Evolutionary conservation across 2,797 vertebrate genomes (phyloP).

Genomic region (Acridotheres tristis): DNA sequence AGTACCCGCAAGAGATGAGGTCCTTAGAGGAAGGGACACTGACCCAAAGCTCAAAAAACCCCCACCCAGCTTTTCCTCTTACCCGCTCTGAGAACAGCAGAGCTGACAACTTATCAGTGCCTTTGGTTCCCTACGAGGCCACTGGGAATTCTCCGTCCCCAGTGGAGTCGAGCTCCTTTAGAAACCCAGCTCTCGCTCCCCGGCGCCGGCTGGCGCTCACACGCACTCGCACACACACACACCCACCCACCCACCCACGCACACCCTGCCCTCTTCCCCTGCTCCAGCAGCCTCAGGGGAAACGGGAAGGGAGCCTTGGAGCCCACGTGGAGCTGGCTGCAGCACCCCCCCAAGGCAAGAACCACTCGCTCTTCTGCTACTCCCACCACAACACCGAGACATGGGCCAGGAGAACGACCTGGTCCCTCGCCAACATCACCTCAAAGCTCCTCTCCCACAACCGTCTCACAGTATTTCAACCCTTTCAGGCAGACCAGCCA

Average conservation of each 20-base stretch:
- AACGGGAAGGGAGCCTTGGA: neutral
- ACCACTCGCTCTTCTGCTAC: neutral
- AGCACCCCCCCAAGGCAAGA: neutral
- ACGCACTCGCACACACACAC: neutral
- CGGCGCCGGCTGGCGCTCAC: neutral
- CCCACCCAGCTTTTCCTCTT: slow-evolving; percentile 30
- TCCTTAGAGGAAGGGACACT: slow-evolving; percentile 50
- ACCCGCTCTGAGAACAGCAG: slow-evolving; percentile 50
- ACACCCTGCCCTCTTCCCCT: neutral
- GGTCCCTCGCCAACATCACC: neutral
- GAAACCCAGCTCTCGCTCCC: slow-evolving; percentile 7
- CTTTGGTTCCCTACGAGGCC: slow-evolving; percentile 70
- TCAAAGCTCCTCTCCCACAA: slow-evolving; percentile 32
- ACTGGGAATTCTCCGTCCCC: slow-evolving; percentile 36
- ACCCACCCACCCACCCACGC: neutral
- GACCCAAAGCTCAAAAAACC: slow-evolving; percentile 48
- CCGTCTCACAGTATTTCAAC: slow-evolving; percentile 49
- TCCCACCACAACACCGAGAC: neutral
- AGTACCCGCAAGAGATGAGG: slow-evolving; percentile 23
- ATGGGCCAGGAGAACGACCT: neutral
- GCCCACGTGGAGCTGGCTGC: neutral
- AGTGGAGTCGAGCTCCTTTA: slow-evolving; percentile 39
- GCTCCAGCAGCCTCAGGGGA: neutral
- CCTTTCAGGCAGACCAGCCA: slow-evolving; percentile 57
- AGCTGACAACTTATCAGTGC: slow-evolving; percentile 58